Conservation (phyloP, 1,140 invertebrate genomes). For the Agraylea sexmaculata region DNA sequence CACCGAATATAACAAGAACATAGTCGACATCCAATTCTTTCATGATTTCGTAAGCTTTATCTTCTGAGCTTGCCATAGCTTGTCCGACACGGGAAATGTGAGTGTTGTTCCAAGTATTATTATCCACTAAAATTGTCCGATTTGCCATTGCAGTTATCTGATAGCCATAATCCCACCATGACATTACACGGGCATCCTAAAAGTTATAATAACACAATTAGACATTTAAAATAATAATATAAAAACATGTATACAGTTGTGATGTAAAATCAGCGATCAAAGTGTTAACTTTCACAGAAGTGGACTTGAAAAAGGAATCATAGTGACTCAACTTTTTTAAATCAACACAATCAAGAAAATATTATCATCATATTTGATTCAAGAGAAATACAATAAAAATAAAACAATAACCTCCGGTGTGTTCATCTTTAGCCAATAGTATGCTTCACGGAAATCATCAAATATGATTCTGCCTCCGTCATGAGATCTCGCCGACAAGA, state of each 20-base stretch:
- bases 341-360: conserved; percentile 13
- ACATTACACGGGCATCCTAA: conserved; percentile 92
- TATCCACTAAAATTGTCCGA: conserved; percentile 95
- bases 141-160: conserved; percentile 99
- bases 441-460: conserved; percentile 96
- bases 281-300: conserved; percentile 20
- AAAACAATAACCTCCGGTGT: conserved; percentile 60
- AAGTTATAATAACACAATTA: conserved; percentile 14
- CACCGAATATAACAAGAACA: conserved; percentile 96
- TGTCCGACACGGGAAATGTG: conserved; percentile 95
- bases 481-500: conserved; percentile 85
- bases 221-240: not conserved
- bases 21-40: conserved; percentile 94
- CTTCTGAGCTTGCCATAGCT: conserved; percentile 94
- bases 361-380: conserved; percentile 15
- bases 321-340: conserved; percentile 8
- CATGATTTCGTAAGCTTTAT: conserved; percentile 97
- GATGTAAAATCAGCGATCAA: conserved; percentile 21
- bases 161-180: conserved; percentile 99
- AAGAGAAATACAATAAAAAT: not conserved
- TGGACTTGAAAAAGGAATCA: conserved; percentile 10
- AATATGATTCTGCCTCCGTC: conserved; percentile 93
- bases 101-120: conserved; percentile 99
- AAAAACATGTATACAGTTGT: not conserved
- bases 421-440: conserved; percentile 96